Evolutionary conservation across 2,888 invertebrate species (phyloP).

Genomic region (Sminthurinus aureus): DNA sequence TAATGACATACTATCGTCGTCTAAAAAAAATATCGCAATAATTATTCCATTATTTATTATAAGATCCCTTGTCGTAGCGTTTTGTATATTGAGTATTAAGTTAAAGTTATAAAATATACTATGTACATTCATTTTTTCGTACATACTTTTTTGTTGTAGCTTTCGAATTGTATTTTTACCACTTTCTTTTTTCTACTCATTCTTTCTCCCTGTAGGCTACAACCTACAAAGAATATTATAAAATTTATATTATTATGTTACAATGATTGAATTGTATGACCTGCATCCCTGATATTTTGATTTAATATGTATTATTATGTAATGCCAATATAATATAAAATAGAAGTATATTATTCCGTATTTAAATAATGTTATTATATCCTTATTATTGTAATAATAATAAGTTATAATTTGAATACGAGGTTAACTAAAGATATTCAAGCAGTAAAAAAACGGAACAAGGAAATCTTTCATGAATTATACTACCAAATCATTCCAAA

Average conservation of each 20-base stretch:
- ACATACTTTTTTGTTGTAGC: background rate
- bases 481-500: too few species aligned
- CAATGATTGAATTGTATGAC: background rate
- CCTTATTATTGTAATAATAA: too few species aligned
- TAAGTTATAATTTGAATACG: too few species aligned
- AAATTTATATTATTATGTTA: background rate
- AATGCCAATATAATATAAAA: background rate
- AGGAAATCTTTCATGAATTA: too few species aligned
- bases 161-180: background rate
- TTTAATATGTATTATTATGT: background rate
- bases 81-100: too few species aligned
- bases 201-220: background rate
- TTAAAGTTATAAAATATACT: too few species aligned
- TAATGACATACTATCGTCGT: too few species aligned
- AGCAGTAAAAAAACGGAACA: too few species aligned
- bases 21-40: too few species aligned
- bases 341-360: slow-evolving; percentile 2
- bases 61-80: too few species aligned
- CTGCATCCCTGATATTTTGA: slow-evolving; percentile 3
- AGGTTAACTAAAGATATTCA: too few species aligned
- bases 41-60: too few species aligned
- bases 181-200: background rate
- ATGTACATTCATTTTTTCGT: background rate
- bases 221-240: background rate
- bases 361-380: background rate